Percentiles rank a stretch among this genome's conserved stretches.
Evolutionary conservation across 2,113 vertebrate genomes (phyloP).

Genomic region (Serinus canaria): DNA sequence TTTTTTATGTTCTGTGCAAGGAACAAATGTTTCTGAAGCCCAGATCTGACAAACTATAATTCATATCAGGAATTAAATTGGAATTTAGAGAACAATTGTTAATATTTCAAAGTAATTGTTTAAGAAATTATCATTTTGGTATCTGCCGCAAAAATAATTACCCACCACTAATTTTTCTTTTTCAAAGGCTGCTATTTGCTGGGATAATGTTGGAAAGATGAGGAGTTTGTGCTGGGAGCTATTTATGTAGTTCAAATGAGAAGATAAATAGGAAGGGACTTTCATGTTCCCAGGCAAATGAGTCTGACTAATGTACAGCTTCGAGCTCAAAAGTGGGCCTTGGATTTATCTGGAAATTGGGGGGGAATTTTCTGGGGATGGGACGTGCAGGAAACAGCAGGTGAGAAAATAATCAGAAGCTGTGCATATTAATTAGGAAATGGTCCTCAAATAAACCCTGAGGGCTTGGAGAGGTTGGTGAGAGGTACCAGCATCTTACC

Average conservation of each 20-base stretch:
- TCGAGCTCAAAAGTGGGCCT: neutral
- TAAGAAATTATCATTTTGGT: constrained; percentile 61
- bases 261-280: constrained; percentile 52
- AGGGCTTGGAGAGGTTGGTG: neutral
- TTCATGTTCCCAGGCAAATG: constrained; percentile 47
- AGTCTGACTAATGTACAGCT: constrained; percentile 1
- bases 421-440: neutral
- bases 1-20: constrained; percentile 36
- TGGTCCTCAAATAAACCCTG: neutral
- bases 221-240: constrained; percentile 43
- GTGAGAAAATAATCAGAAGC: neutral
- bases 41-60: constrained; percentile 54
- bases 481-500: neutral
- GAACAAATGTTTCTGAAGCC: constrained; percentile 41
- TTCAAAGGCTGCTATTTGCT: constrained; percentile 41
- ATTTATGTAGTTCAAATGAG: constrained; percentile 49
- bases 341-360: neutral
- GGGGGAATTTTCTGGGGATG: neutral
- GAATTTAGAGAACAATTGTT: constrained; percentile 60
- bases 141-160: constrained; percentile 60
- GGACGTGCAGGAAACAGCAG: neutral
- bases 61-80: constrained; percentile 52
- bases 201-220: constrained; percentile 16
- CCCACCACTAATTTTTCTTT: constrained; percentile 52
- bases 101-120: constrained; percentile 65